A percentile compares a stretch with the other conserved stretches of the same genome.
Conservation (phyloP, 2,797 vertebrate species). For the Enteromius trimaculatus region DNA sequence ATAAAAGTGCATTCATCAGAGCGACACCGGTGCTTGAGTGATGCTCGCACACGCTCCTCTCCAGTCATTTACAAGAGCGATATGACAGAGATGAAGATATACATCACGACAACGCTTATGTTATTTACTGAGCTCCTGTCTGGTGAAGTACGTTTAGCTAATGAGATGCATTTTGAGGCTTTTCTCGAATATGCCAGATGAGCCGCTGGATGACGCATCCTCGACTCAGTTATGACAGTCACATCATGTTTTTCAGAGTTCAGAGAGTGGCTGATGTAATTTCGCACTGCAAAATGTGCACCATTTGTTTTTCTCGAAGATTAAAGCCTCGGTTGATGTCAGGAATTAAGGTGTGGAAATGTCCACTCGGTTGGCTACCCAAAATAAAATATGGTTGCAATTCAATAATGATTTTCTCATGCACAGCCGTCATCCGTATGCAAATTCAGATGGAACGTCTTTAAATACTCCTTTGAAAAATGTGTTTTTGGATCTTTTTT, state of each 20-base stretch:
- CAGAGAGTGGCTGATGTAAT: not conserved
- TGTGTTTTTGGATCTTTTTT: not conserved
- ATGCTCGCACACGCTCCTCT: constrained; percentile 22
- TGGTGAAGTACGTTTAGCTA: constrained; percentile 37
- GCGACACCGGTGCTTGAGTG: constrained; percentile 13
- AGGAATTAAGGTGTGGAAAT: constrained; percentile 9
- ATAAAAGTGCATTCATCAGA: constrained; percentile 53
- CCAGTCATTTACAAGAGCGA: constrained; percentile 49
- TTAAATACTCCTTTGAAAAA: constrained; percentile 46
- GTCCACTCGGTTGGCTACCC: not conserved
- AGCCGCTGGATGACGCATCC: not conserved
- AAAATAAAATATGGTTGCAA: constrained; percentile 39
- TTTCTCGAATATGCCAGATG: constrained; percentile 4
- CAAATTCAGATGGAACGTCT: constrained; percentile 45
- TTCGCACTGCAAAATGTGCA: not conserved
- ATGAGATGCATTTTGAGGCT: constrained; percentile 12
- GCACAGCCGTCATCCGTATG: constrained; percentile 15
- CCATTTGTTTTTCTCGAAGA: constrained; percentile 34
- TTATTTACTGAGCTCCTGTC: constrained; percentile 50
- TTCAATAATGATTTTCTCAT: constrained; percentile 43
- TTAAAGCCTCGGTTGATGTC: not conserved
- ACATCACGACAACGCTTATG: constrained; percentile 35
- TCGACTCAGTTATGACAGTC: not conserved
- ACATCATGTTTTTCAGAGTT: constrained; percentile 23
- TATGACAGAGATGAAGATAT: constrained; percentile 53